A percentile compares a stretch with the other conserved stretches of the same genome.
phyloP scores from a whole-genome alignment of 2,797 vertebrate genomes.

The Capromys pilorides region DNA sequence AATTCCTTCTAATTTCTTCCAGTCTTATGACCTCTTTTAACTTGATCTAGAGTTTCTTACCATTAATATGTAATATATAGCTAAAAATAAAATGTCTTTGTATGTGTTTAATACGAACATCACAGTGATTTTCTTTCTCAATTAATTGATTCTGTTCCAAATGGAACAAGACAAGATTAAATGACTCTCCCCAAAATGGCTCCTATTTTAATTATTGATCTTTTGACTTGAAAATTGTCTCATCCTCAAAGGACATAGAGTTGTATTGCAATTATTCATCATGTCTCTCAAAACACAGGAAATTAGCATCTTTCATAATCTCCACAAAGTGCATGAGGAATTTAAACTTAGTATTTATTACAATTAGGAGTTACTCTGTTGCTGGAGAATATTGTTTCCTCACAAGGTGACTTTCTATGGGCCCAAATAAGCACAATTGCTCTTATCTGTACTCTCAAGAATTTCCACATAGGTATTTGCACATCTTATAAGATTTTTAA shows the following conservation, averaged over 20 bases:
- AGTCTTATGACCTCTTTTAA: neutral
- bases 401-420: neutral
- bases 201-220: neutral
- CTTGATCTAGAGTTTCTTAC: neutral
- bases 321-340: neutral
- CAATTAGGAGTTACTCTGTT: neutral
- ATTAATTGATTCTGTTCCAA: conserved; percentile 44
- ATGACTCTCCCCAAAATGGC: neutral
- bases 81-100: neutral
- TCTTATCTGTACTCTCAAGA: neutral
- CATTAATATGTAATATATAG: neutral
- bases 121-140: conserved; percentile 17
- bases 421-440: conserved; percentile 13
- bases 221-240: conserved; percentile 45
- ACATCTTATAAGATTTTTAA: neutral
- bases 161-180: conserved; percentile 48
- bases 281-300: neutral
- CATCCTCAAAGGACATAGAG: conserved; percentile 14
- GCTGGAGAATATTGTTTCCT: conserved; percentile 38
- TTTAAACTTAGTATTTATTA: neutral
- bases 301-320: neutral
- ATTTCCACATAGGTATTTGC: neutral
- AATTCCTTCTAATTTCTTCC: neutral
- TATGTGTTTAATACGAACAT: neutral
- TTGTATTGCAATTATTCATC: neutral